Conservation (phyloP, 2,888 invertebrate genomes). For the Noctua janthe region DNA sequence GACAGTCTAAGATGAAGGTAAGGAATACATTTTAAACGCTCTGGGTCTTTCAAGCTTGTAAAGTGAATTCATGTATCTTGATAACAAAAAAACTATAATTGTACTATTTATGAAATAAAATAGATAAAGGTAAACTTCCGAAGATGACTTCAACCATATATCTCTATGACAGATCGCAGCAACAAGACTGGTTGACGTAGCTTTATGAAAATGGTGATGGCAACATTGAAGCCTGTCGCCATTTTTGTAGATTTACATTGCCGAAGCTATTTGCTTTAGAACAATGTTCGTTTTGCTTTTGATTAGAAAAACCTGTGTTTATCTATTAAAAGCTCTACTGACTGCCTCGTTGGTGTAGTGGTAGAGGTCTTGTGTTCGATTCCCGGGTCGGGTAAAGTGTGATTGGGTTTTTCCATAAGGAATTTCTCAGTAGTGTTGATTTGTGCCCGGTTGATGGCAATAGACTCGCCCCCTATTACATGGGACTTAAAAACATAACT, state of each 20-base stretch:
- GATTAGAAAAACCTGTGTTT: neutral
- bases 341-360: neutral
- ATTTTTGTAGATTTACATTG: neutral
- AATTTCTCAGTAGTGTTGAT: too few species aligned
- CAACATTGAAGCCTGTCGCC: neutral
- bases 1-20: slow-evolving; percentile 84
- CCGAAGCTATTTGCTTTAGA: neutral
- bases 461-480: too few species aligned
- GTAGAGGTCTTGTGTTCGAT: neutral
- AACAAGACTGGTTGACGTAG: neutral
- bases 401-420: too few species aligned
- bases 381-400: too few species aligned
- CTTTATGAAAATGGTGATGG: neutral
- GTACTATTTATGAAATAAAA: neutral
- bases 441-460: too few species aligned
- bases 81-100: neutral
- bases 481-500: too few species aligned
- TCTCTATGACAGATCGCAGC: neutral
- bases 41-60: neutral
- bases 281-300: neutral
- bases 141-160: neutral
- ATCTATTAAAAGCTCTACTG: neutral
- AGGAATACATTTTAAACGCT: neutral
- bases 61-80: neutral
- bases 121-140: neutral